Conservation (phyloP, 1,140 invertebrate species). For the Panagrolaimus sp. region DNA sequence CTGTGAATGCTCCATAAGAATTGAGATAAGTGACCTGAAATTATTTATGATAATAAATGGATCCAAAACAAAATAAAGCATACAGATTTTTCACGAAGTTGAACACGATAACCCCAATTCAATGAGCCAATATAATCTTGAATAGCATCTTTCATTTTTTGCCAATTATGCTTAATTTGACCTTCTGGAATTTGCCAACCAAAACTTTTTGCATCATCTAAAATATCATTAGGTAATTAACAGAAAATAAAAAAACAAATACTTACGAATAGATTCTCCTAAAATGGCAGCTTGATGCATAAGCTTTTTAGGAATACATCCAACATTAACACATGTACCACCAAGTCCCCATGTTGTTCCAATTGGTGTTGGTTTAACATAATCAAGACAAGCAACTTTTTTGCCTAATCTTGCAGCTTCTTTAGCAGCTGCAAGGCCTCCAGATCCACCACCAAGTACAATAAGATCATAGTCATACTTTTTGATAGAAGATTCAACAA, state of each 20-base stretch:
- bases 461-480: constrained; percentile 78
- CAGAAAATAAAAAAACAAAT: background rate
- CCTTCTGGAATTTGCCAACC: constrained; percentile 62
- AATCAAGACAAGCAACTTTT: constrained; percentile 87
- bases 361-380: constrained; percentile 75
- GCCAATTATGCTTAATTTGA: constrained; percentile 62
- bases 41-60: no score
- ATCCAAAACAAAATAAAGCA: constrained; percentile 1
- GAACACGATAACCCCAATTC: constrained; percentile 66
- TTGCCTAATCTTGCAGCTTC: constrained; percentile 64
- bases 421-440: constrained; percentile 80
- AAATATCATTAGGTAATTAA: background rate
- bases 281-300: constrained; percentile 88
- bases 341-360: constrained; percentile 69
- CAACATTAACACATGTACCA: constrained; percentile 94
- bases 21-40: constrained; percentile 74
- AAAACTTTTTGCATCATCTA: constrained; percentile 61
- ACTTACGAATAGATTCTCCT: constrained; percentile 66
- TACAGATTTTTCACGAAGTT: constrained; percentile 68
- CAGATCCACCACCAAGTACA: constrained; percentile 82
- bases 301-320: constrained; percentile 89
- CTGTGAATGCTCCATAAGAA: constrained; percentile 75
- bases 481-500: constrained; percentile 62
- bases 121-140: constrained; percentile 66
- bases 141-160: constrained; percentile 63